Percentiles rank a stretch among this genome's conserved stretches.
phyloP scores from a whole-genome alignment of 2,797 vertebrate genomes.

The Cyclura pinguis region DNA sequence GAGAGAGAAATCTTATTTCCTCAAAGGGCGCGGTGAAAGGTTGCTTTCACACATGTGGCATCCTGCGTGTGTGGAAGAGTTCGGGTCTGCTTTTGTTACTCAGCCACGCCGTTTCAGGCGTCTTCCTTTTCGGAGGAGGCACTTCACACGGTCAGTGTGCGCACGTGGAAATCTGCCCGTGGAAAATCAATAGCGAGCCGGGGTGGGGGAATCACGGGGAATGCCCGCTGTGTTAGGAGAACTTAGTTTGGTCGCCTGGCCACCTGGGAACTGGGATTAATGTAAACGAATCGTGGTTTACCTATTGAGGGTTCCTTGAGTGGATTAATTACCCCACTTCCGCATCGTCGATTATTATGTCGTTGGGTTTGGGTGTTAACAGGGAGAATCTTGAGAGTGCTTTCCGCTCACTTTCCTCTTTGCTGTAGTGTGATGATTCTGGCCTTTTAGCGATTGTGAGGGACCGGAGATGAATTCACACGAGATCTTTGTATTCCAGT shows the following conservation, averaged over 20 bases:
- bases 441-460: neutral
- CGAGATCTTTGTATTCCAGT: neutral
- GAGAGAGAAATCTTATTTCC: neutral
- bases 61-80: too few relatives aligned
- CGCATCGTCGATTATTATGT: neutral
- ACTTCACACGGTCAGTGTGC: neutral
- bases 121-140: neutral
- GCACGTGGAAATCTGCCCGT: neutral
- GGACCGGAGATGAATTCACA: neutral
- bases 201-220: too few relatives aligned
- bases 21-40: too few relatives aligned
- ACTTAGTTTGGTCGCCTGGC: neutral
- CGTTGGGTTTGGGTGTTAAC: neutral
- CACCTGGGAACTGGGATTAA: neutral
- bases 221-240: neutral
- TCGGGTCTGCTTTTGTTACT: neutral
- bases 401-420: too few relatives aligned
- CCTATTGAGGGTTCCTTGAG: neutral
- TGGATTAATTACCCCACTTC: neutral
- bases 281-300: neutral
- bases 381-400: too few relatives aligned
- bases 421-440: neutral
- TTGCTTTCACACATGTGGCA: too few relatives aligned
- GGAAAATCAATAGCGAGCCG: too few relatives aligned
- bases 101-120: neutral